Percentiles rank a stretch among this genome's conserved stretches.
Evolutionary conservation across 2,797 vertebrate species (phyloP).

Genomic region (Oceanodroma leucorhoa): DNA sequence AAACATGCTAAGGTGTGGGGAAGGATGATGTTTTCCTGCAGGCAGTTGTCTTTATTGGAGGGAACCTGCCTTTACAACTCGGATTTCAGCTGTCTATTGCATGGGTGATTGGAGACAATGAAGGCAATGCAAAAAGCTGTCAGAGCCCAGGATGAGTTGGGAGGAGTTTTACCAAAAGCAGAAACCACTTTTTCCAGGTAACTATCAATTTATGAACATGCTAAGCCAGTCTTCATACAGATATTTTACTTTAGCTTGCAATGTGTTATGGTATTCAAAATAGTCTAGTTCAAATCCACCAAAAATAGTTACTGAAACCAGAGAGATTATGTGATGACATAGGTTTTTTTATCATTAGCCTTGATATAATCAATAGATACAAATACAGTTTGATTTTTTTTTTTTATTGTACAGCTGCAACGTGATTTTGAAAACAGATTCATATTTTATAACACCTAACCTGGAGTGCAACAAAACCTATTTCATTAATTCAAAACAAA

Average conservation of each 20-base stretch:
- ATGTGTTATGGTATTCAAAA: background rate
- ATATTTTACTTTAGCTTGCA: background rate
- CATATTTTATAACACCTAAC: background rate
- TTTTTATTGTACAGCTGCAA: background rate
- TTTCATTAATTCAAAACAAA: background rate
- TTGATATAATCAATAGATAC: background rate
- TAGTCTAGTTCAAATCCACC: background rate
- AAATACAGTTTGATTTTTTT: background rate
- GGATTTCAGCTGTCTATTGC: fast-evolving
- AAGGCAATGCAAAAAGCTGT: background rate
- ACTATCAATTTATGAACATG: background rate
- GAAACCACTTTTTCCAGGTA: background rate
- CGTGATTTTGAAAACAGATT: background rate
- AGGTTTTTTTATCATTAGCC: background rate
- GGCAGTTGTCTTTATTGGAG: background rate
- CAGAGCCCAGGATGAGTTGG: background rate
- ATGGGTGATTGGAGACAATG: background rate
- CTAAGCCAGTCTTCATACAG: background rate
- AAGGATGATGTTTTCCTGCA: background rate
- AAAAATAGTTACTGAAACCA: background rate
- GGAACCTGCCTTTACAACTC: background rate
- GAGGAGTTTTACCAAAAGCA: background rate
- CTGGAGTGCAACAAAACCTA: background rate
- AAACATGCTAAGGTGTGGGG: background rate
- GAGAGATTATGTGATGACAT: background rate